Conservation (phyloP, 2,797 vertebrate genomes). For the Stomatorhinus walkeri region DNA sequence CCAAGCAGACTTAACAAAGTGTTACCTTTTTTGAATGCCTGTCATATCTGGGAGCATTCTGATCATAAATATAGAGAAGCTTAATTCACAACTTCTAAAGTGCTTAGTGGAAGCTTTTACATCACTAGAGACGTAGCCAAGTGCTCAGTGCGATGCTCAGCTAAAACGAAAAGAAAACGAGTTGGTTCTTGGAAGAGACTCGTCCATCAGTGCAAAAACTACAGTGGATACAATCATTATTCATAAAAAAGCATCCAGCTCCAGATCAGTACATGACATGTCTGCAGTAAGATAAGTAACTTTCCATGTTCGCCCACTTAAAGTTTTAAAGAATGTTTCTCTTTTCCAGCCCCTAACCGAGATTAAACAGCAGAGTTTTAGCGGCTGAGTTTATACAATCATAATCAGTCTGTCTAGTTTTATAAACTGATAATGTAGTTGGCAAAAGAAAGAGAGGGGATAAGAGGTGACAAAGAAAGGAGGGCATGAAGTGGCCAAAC, state of each 20-base stretch:
- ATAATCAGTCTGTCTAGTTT: constrained; percentile 68
- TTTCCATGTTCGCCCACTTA: constrained; percentile 74
- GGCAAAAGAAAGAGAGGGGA: constrained; percentile 39
- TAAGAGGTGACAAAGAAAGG: neutral
- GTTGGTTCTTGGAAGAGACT: constrained; percentile 59
- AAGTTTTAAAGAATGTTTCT: constrained; percentile 65
- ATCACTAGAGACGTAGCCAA: neutral
- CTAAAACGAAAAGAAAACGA: constrained; percentile 27
- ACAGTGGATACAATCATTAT: constrained; percentile 56
- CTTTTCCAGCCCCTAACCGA: constrained; percentile 41
- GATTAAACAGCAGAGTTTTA: constrained; percentile 69
- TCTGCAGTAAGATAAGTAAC: constrained; percentile 62
- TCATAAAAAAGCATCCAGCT: constrained; percentile 68
- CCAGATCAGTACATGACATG: constrained; percentile 50
- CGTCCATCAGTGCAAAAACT: constrained; percentile 64
- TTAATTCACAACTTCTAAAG: neutral
- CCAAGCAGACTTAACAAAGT: neutral
- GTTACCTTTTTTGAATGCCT: neutral
- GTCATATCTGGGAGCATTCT: neutral
- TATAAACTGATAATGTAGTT: constrained; percentile 59
- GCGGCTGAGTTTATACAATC: constrained; percentile 74
- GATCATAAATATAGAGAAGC: constrained; percentile 11
- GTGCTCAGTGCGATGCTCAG: neutral
- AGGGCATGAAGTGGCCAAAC: neutral
- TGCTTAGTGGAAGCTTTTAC: neutral